phyloP scores from a whole-genome alignment of 2,888 invertebrate species.

The Stegana nigrithorax region DNA sequence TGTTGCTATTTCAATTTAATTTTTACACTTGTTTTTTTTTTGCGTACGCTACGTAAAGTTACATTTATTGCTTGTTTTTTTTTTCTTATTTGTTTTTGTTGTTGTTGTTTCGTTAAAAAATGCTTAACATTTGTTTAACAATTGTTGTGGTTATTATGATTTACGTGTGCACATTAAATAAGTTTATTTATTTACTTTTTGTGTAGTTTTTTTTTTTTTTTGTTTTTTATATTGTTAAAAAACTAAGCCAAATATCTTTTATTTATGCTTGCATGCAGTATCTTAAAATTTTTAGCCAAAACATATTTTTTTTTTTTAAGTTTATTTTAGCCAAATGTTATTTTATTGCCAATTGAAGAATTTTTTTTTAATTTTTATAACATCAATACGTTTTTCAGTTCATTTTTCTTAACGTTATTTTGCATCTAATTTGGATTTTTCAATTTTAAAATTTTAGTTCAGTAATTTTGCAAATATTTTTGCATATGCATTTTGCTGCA shows the following conservation, averaged over 20 bases:
- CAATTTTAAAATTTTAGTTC: neutral
- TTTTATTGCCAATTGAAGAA: slow-evolving; percentile 43
- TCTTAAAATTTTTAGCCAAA: slow-evolving; percentile 45
- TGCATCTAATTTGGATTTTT: neutral
- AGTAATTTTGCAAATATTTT: slow-evolving; percentile 26
- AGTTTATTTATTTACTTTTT: slow-evolving; percentile 16
- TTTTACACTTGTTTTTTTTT: slow-evolving; percentile 38
- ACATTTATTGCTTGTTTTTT: slow-evolving; percentile 8
- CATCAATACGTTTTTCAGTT: neutral
- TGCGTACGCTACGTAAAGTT: slow-evolving; percentile 23
- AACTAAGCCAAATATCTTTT: slow-evolving; percentile 18
- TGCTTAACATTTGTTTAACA: slow-evolving; percentile 3
- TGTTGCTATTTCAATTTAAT: slow-evolving; percentile 32
- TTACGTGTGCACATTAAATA: slow-evolving; percentile 36
- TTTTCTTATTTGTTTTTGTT: slow-evolving; percentile 26
- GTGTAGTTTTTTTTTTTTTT: slow-evolving; percentile 19
- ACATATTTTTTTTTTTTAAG: slow-evolving; percentile 31
- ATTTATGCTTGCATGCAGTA: slow-evolving; percentile 18
- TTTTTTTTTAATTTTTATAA: slow-evolving; percentile 20
- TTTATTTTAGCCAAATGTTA: slow-evolving; percentile 42
- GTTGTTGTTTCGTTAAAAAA: slow-evolving; percentile 33
- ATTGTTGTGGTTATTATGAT: slow-evolving; percentile 22
- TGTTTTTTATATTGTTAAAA: slow-evolving; percentile 21
- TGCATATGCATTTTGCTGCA: slow-evolving; percentile 27
- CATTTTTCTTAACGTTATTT: slow-evolving; percentile 5